Evolutionary conservation across 2,888 invertebrate genomes (phyloP).

Genomic region (Ectemnius cavifrons): DNA sequence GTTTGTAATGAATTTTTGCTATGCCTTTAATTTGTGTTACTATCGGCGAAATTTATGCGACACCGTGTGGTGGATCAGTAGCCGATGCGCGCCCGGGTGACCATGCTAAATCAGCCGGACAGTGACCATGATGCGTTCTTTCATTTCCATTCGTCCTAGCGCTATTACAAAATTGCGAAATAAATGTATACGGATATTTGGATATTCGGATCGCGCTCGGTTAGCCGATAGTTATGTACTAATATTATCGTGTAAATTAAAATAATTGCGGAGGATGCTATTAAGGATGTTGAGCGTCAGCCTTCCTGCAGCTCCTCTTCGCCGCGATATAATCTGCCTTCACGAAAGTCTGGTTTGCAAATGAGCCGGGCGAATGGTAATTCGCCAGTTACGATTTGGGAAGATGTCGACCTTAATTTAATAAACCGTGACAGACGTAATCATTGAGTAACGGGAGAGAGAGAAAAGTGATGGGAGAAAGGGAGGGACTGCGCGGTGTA

Average conservation of each 20-base stretch:
- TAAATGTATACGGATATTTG: no score
- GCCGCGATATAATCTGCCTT: background rate
- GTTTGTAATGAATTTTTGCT: conserved; percentile 5
- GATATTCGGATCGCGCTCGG: background rate
- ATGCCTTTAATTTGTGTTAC: background rate
- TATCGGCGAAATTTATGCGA: conserved; percentile 6
- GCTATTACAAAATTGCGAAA: no score
- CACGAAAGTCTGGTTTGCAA: conserved; percentile 11
- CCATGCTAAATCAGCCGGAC: background rate
- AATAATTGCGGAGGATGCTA: background rate
- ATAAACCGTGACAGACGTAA: conserved; percentile 31
- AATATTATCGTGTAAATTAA: background rate
- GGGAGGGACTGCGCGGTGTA: no score
- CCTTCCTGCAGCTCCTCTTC: background rate
- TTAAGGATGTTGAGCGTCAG: background rate
- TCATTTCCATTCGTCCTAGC: background rate
- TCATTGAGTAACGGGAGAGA: background rate
- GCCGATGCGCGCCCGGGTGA: background rate
- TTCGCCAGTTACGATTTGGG: conserved; percentile 5
- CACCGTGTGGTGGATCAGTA: background rate
- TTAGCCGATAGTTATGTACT: background rate
- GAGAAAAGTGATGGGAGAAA: background rate
- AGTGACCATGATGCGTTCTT: background rate
- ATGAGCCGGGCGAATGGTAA: conserved; percentile 1
- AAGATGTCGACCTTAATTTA: conserved; percentile 1